These are phyloP conservation scores for Aplodontia rufa DNA, from an alignment of 2,113 vertebrate genomes.

Conservation along the genomic window DNA sequence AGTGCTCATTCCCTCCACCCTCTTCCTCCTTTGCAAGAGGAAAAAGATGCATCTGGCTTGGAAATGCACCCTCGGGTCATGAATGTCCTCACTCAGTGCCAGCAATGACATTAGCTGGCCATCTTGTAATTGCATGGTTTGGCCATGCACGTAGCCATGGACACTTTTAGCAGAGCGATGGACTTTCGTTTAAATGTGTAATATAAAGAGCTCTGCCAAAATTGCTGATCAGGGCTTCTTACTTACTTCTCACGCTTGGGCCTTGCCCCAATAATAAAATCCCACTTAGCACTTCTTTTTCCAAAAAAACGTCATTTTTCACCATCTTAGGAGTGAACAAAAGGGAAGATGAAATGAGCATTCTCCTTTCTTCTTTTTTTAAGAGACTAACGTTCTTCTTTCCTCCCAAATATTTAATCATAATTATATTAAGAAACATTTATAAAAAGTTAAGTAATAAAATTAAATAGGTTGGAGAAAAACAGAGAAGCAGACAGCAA, in stretches of 20 bases:
- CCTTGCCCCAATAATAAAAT: slow-evolving; percentile 78
- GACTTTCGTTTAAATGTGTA: slow-evolving; percentile 33
- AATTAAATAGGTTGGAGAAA: slow-evolving; percentile 87
- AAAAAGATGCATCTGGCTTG: background rate
- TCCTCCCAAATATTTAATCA: slow-evolving; percentile 88
- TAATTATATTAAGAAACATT: slow-evolving; percentile 90
- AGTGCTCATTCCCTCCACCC: background rate
- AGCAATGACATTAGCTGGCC: background rate
- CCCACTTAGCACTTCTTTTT: slow-evolving; percentile 78
- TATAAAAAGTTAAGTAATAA: slow-evolving; percentile 89
- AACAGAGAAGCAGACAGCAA: slow-evolving; percentile 85
- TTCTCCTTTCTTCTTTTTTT: slow-evolving; percentile 53
- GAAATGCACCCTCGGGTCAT: background rate
- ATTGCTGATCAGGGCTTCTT: slow-evolving; percentile 48
- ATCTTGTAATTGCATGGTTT: slow-evolving; percentile 52
- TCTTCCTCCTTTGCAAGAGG: background rate
- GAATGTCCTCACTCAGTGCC: background rate
- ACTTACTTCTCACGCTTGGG: slow-evolving; percentile 61
- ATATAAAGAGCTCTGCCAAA: slow-evolving; percentile 2
- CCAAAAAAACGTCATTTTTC: slow-evolving; percentile 75
- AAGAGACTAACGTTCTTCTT: slow-evolving; percentile 80
- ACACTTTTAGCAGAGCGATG: background rate
- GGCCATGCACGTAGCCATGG: slow-evolving; percentile 7
- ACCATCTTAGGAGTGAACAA: slow-evolving; percentile 37
- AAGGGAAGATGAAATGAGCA: slow-evolving; percentile 19